Evolutionary conservation across 2,888 invertebrate genomes (phyloP), one percentile per base, ranked within the genome.

Genomic region (Limenitis arthemis): DNA sequence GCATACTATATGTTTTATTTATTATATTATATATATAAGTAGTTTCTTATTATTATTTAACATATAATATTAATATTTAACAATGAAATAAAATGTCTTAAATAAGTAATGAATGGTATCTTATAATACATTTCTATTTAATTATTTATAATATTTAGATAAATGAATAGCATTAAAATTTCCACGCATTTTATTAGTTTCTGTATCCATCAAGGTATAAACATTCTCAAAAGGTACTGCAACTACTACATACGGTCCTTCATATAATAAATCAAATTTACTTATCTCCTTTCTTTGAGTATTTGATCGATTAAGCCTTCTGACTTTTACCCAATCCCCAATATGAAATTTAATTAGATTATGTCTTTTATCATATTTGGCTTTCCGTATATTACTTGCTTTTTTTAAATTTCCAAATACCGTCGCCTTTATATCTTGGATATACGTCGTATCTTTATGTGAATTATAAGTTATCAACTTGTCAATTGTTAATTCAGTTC

Each of bases 311-410:
- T 51, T 56, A 0, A 33, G 28, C 20, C 34, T 50, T 7, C 20
- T 47, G 5, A 58, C n/a, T 47, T 58, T 60, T 4, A 58, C 56
- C 20, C 37, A 44, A 47, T 60, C 56, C 1, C 60, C 56, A 11
- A 60, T 52, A 6, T 58, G 40, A 43, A 40, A 54, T 20, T 50
- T 11, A 5, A 54, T 42, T 4, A 55, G 11, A 12, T 33, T 39
- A 52, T 58, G 31, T 0, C 30, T 46, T 30, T 46, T 30, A 38
- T 59, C 47, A 11, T 39, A 59, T n/a, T 48, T 49, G 5, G 6
- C 0, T 8, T 47, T 29, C 11, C 55, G 34, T 1, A 31, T 42
- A 9, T 12, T 8, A 37, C 53, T 47, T n/a, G 41, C 5, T 8
- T 34, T 20, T 12, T 34, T 34, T n/a, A 59, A 42, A 41, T 54